A percentile compares a stretch with the other conserved stretches of the same genome.
These are phyloP conservation scores for Tamandua tetradactyla DNA, from an alignment of 2,797 vertebrate species.

Conservation along the genomic window DNA sequence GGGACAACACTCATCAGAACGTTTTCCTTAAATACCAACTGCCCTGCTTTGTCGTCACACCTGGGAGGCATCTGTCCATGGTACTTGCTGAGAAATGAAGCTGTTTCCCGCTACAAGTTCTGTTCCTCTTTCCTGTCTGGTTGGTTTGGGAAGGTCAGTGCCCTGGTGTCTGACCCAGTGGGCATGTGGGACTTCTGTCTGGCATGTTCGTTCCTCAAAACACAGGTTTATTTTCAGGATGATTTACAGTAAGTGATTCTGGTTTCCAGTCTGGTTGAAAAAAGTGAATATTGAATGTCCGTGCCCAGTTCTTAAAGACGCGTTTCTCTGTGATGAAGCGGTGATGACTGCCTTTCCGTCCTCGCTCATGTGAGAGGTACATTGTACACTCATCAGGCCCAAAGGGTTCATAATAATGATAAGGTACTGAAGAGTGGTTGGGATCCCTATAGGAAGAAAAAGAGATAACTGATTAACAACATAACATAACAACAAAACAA, in stretches of 20 bases:
- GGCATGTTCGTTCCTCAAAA: slow-evolving; percentile 69
- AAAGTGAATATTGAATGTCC: slow-evolving; percentile 96
- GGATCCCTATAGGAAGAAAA: slow-evolving; percentile 89
- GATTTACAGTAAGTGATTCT: slow-evolving; percentile 85
- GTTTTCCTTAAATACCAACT: not conserved
- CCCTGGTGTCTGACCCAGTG: not conserved
- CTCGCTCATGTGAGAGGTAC: slow-evolving; percentile 98
- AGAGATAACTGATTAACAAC: slow-evolving; percentile 37
- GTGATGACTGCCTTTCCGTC: slow-evolving; percentile 96
- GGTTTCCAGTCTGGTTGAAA: slow-evolving; percentile 97
- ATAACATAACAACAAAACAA: slow-evolving; percentile 62
- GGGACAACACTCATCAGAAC: not conserved
- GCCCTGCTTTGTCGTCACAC: not conserved
- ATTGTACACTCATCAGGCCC: slow-evolving; percentile 97
- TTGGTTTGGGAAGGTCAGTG: slow-evolving; percentile 41
- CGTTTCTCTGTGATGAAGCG: slow-evolving; percentile 98
- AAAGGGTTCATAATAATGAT: slow-evolving; percentile 96
- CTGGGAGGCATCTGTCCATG: slow-evolving; percentile 2
- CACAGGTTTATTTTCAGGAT: slow-evolving; percentile 58
- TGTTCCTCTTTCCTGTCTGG: not conserved
- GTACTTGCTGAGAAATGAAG: slow-evolving; percentile 44
- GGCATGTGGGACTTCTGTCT: not conserved
- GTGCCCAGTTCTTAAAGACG: slow-evolving; percentile 97
- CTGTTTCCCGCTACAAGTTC: slow-evolving; percentile 27
- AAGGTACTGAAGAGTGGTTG: slow-evolving; percentile 93